Conservation (phyloP, 2,888 invertebrate genomes). For the Pseudococcus jackbeardsleyi region DNA sequence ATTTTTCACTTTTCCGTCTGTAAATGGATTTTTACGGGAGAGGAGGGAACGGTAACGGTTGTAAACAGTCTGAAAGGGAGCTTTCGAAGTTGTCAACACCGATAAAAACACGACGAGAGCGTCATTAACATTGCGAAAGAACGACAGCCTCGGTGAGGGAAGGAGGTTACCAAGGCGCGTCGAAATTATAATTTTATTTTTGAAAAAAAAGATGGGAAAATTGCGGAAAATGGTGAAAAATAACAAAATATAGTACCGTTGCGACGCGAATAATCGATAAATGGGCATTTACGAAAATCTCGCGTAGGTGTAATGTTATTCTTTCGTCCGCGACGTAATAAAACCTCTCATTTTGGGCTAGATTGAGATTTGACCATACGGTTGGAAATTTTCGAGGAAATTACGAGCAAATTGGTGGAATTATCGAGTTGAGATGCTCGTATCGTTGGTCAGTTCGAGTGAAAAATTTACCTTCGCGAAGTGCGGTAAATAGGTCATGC, state of each 20-base stretch:
- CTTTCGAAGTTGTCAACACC: constrained; percentile 4
- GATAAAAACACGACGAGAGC: background rate
- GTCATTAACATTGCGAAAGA: background rate
- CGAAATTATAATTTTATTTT: background rate
- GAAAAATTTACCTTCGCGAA: no score
- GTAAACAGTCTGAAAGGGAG: background rate
- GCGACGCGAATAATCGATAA: background rate
- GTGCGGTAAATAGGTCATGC: constrained; percentile 15
- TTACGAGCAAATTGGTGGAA: background rate
- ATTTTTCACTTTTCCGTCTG: background rate
- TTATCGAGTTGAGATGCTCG: background rate
- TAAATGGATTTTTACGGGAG: background rate
- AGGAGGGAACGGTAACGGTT: background rate
- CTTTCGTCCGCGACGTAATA: constrained; percentile 8
- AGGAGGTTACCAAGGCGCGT: background rate
- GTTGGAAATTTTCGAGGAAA: no score
- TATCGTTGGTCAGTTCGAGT: background rate
- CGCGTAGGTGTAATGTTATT: constrained; percentile 22
- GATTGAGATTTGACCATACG: background rate
- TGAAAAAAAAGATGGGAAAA: background rate
- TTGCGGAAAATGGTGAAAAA: background rate
- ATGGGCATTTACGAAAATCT: constrained; percentile 29
- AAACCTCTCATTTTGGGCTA: background rate
- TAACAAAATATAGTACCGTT: background rate
- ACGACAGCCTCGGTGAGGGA: background rate